Evolutionary conservation across 2,113 vertebrate species (phyloP), one percentile per base, ranked within the genome.

Genomic region (Eudyptes chrysolophus): DNA sequence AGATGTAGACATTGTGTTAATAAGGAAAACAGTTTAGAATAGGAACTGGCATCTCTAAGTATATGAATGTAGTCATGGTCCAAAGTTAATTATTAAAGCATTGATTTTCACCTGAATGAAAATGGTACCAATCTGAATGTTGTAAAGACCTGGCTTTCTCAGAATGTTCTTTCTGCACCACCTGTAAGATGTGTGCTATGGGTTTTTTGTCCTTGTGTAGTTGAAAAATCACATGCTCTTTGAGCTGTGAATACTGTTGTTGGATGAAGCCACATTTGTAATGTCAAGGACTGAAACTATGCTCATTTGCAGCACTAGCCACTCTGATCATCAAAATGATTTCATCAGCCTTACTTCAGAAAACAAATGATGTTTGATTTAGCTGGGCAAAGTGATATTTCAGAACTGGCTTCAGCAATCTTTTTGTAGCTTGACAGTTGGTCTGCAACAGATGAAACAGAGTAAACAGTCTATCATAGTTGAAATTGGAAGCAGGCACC

Each of bases 401-500:
- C 90, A 89, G 55, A 84, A 26, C 27, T 84, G 64, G 49, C 51
- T 89, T 84, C 78, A 85, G 75, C 54, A 84, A 29, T 79, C 57
- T 83, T 87, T 75, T 66, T 71, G 57, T 85, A 80, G 51, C 69
- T 87, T 94, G 61, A 22, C 87, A 82, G 87, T 48, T 79, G 84
- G 78, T 82, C 65, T 87, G 84, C 74, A 76, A 27, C 77, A 76
- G 48, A 57, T 65, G 78, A 87, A 87, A 82, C 4, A 15, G 87
- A 76, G 62, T 77, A 61, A 96, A 75, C 51, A 75, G 54, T 77
- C 84, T 78, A 79, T 84, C 61, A 6, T 62, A 69, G 48, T 7
- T 82, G 57, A 89, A 94, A 93, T 82, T 95, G 70, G 93, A 96
- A 92, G 84, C 93, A 83, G 61, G 36, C 24, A 89, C 92, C 89